Conservation (phyloP, 1,140 invertebrate genomes). For the Drosophila obscura region DNA sequence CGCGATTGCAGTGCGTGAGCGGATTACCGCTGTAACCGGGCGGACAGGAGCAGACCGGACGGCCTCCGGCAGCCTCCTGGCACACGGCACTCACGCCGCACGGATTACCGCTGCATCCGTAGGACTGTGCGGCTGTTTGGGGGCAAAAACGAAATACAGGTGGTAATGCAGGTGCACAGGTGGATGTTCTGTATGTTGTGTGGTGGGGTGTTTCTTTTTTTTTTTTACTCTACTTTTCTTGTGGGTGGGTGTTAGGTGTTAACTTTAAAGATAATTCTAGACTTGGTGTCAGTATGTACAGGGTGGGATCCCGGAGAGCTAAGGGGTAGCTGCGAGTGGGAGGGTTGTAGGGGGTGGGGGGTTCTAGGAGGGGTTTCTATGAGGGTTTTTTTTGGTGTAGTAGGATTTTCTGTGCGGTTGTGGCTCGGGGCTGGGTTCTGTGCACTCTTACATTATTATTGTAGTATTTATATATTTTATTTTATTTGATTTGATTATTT, state of each 20-base stretch:
- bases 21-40: conserved; percentile 90
- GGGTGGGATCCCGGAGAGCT: no score
- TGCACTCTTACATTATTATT: conserved; percentile 17
- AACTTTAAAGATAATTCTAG: no score
- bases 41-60: conserved; percentile 89
- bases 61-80: conserved; percentile 85
- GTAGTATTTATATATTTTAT: background rate
- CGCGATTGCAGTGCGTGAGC: conserved; percentile 86
- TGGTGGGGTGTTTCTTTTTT: no score
- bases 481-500: background rate
- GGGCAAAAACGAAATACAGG: background rate
- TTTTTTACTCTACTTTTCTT: background rate
- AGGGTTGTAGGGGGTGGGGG: no score
- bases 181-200: conserved; percentile 13
- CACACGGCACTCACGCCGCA: conserved; percentile 88
- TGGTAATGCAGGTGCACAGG: conserved; percentile 13
- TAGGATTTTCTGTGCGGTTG: no score
- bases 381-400: no score
- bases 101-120: conserved; percentile 82
- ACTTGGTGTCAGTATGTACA: no score
- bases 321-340: no score
- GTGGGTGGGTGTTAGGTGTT: conserved; percentile 17
- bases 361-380: no score
- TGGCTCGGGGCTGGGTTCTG: background rate
- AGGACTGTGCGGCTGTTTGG: conserved; percentile 48